phyloP scores from a whole-genome alignment of 2,113 vertebrate genomes.

The Python bivittatus region DNA sequence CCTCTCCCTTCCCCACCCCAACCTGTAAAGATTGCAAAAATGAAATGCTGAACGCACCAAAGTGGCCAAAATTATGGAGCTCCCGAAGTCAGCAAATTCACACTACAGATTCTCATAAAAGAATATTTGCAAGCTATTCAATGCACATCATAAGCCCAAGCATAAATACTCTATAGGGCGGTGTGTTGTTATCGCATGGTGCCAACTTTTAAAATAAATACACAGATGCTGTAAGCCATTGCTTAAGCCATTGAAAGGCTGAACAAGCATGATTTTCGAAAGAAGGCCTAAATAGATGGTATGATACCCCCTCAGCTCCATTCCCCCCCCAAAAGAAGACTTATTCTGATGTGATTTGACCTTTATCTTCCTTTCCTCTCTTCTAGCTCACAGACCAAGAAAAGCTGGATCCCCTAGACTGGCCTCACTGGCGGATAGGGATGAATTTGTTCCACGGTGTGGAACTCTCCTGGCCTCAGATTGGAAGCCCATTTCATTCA shows the following conservation, averaged over 20 bases:
- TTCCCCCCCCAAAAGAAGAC: too few species aligned
- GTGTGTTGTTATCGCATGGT: not conserved
- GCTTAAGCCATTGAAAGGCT: not conserved
- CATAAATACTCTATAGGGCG: not conserved
- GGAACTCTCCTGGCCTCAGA: not conserved
- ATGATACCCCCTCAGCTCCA: not conserved
- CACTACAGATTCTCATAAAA: slow-evolving; percentile 5
- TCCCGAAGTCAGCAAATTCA: slow-evolving; percentile 20
- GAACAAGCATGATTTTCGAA: not conserved
- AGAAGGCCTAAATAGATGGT: not conserved
- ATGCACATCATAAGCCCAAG: not conserved
- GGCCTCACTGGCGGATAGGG: not conserved
- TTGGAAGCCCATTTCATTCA: not conserved
- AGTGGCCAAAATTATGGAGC: slow-evolving; percentile 4
- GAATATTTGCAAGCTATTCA: slow-evolving; percentile 8
- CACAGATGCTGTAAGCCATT: not conserved
- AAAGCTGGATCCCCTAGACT: not conserved
- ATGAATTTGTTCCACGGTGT: not conserved
- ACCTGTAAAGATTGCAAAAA: slow-evolving; percentile 12
- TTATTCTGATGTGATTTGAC: not conserved
- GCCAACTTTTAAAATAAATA: not conserved
- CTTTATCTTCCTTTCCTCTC: not conserved
- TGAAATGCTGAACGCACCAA: slow-evolving; percentile 19
- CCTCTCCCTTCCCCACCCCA: not conserved
- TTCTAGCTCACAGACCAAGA: not conserved